Conservation (phyloP, 1,140 invertebrate species). For the Maconellicoccus hirsutus region DNA sequence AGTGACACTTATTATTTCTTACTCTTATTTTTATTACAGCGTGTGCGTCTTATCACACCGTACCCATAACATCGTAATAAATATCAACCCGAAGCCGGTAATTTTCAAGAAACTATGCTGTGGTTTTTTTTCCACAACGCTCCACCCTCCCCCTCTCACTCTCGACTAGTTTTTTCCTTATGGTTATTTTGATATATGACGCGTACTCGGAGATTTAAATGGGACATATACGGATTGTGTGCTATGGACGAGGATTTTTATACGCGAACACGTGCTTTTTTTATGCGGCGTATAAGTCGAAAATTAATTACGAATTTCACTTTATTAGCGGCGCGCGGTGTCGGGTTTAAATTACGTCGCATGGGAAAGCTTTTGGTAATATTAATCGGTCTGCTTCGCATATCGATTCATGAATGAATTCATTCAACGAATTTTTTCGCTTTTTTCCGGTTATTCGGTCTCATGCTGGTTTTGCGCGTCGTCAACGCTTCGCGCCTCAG, state of each 20-base stretch:
- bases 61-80: constrained; percentile 15
- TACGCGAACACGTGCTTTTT: background rate
- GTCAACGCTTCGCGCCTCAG: too few species aligned
- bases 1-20: constrained; percentile 21
- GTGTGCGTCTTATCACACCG: constrained; percentile 10
- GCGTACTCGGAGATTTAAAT: background rate
- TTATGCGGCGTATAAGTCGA: background rate
- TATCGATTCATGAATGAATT: constrained; percentile 10
- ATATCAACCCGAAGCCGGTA: constrained; percentile 10
- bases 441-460: background rate
- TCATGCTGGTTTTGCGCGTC: background rate
- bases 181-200: constrained; percentile 1
- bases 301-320: constrained; percentile 6
- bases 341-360: background rate
- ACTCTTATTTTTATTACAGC: constrained; percentile 4
- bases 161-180: background rate
- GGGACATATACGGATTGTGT: background rate
- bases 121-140: too few species aligned
- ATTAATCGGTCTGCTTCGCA: too few species aligned
- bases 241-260: background rate
- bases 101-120: constrained; percentile 8
- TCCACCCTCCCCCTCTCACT: too few species aligned
- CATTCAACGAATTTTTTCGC: background rate
- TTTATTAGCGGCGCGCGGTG: background rate
- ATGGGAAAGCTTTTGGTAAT: too few species aligned